Evolutionary conservation across 2,888 invertebrate genomes (phyloP), one percentile per base, ranked within the genome.

Genomic region (Synanthedon tipuliformis): DNA sequence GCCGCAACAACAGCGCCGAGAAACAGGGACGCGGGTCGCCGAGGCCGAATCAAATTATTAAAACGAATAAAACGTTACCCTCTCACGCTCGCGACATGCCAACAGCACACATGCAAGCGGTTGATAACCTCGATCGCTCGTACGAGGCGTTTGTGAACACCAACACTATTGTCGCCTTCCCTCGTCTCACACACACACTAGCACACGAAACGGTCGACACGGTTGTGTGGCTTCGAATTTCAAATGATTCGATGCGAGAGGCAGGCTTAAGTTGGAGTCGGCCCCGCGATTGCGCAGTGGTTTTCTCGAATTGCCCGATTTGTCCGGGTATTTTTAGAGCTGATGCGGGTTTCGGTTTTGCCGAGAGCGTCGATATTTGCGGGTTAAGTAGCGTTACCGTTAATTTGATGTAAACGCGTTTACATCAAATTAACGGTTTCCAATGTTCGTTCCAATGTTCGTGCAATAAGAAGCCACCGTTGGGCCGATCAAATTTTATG

Each of bases 311-410:
- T 50, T 18, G 65, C 64, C 64, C 63, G 64, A 54, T 64, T 15
- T 15, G 48, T 27, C 18, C 55, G 58, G 70, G 68, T 81, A 84
- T 84, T 86, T 86, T 84, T 86, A 86, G 86, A 79, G 73, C 71
- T 84, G 86, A 85, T 83, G 78, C 68, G 71, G 68, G 34, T 34
- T 34, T 23, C 75, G 81, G 81, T 82, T 78, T 79, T 78, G 76
- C 75, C 61, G 69, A 59, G 56, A 56, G 53, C 50, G 54, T 50
- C 62, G 65, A 61, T 67, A 68, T 71, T 69, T 65, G 66, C 64
- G 62, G 64, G 61, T 61, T 61, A 59, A 57, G 57, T 57, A 57
- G 51, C 55, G 55, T 64, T 67, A 71, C 73, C 66, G 71, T 73
- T 67, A 58, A 60, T 65, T 69, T 65, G 67, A 63, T 62, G 70